A percentile compares a stretch with the other conserved stretches of the same genome.
Conservation (phyloP, 2,113 vertebrate genomes). For the Todiramphus saurophagus region DNA sequence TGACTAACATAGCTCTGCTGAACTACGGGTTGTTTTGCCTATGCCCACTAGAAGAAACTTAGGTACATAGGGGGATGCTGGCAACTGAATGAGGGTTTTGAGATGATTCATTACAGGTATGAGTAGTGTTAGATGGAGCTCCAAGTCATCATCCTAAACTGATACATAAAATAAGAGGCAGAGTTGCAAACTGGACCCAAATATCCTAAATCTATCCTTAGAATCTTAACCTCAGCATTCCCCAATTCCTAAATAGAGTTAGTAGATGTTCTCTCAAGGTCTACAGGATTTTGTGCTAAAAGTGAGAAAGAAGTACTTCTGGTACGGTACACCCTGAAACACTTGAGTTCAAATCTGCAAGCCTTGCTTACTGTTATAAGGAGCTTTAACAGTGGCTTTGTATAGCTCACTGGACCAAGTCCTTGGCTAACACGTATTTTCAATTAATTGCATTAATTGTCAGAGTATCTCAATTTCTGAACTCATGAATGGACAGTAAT, state of each 20-base stretch:
- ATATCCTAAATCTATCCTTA: neutral
- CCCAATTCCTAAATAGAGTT: neutral
- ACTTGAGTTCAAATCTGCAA: neutral
- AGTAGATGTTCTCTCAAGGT: neutral
- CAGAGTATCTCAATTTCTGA: neutral
- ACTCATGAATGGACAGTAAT: neutral
- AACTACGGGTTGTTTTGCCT: neutral
- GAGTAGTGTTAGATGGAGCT: neutral
- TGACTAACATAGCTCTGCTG: neutral
- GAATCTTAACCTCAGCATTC: neutral
- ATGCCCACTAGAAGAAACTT: neutral
- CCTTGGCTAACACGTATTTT: neutral
- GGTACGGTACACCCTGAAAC: accelerated
- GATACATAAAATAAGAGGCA: neutral
- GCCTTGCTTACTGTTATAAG: neutral
- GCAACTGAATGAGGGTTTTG: neutral
- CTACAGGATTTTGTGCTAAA: neutral
- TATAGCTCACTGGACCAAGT: neutral
- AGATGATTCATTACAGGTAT: neutral
- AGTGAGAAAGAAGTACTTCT: neutral
- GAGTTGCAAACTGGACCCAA: neutral
- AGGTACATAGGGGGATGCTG: neutral
- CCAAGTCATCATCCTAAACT: neutral
- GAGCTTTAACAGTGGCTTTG: neutral
- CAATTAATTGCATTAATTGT: neutral